Evolutionary conservation across 2,797 vertebrate species (phyloP).

Genomic region (Periparus ater): DNA sequence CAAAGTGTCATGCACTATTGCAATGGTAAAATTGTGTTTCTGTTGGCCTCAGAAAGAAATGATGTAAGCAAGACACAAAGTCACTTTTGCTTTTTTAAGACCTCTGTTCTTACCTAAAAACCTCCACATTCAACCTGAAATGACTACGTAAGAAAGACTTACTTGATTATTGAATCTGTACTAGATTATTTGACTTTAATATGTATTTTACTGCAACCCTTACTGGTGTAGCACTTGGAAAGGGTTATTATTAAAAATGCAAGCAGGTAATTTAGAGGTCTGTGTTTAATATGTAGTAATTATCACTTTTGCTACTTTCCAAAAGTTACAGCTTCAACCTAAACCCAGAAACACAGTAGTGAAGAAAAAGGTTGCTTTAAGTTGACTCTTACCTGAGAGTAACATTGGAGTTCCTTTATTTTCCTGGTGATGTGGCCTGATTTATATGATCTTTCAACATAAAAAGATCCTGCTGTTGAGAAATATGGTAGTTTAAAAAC

Average conservation of each 20-base stretch:
- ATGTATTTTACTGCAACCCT: not conserved
- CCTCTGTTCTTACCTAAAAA: not conserved
- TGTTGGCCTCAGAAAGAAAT: not conserved
- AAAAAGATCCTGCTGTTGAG: not conserved
- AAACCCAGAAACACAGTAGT: not conserved
- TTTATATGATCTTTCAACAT: not conserved
- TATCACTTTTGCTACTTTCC: not conserved
- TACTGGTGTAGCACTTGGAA: not conserved
- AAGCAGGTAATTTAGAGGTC: not conserved
- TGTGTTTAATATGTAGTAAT: not conserved
- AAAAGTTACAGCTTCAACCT: not conserved
- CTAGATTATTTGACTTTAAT: not conserved
- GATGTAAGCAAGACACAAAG: not conserved
- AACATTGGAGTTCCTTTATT: not conserved
- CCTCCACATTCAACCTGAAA: not conserved
- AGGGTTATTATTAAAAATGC: not conserved
- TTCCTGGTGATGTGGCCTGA: not conserved
- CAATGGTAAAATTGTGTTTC: not conserved
- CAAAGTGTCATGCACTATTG: not conserved
- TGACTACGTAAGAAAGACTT: not conserved
- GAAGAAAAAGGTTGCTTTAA: not conserved
- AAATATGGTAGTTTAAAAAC: slow-evolving; percentile 38
- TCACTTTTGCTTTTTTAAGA: not conserved
- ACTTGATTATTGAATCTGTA: not conserved
- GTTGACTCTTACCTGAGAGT: not conserved